phyloP scores from a whole-genome alignment of 2,888 invertebrate genomes.

The Thera britannica region DNA sequence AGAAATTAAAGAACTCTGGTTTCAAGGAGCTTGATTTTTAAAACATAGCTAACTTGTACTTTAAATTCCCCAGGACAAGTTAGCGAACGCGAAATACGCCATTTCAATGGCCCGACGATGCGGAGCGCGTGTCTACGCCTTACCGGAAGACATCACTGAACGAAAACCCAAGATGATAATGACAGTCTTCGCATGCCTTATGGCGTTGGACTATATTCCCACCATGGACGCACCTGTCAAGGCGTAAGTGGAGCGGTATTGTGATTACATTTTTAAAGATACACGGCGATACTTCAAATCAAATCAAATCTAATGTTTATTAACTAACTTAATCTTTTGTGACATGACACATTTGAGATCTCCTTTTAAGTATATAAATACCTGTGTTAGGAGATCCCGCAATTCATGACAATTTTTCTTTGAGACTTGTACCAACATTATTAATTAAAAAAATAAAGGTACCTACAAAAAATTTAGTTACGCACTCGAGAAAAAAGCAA shows the following conservation, averaged over 20 bases:
- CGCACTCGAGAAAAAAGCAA: no score
- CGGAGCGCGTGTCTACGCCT: slow-evolving; percentile 98
- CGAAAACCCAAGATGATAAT: slow-evolving; percentile 99
- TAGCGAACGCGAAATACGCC: slow-evolving; percentile 99
- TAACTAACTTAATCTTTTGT: no score
- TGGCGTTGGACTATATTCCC: slow-evolving; percentile 98
- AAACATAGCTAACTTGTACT: neutral
- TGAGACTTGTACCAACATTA: no score
- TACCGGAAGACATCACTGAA: slow-evolving; percentile 99
- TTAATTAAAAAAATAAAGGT: no score
- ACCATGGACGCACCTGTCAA: slow-evolving; percentile 88
- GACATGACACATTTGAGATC: no score
- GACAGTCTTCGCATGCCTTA: slow-evolving; percentile 99
- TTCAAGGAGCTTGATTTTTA: no score
- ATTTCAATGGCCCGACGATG: slow-evolving; percentile 99
- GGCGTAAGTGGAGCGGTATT: slow-evolving; percentile 56
- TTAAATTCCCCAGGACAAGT: slow-evolving; percentile 88
- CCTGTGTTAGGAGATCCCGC: no score
- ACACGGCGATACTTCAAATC: neutral
- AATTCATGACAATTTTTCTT: no score
- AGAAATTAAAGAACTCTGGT: no score
- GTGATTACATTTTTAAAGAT: slow-evolving; percentile 9
- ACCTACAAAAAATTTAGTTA: no score
- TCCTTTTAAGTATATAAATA: no score
- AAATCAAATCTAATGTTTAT: no score